Evolutionary conservation across 2,888 invertebrate genomes (phyloP), one percentile per base, ranked within the genome.

Genomic region (Falcaria lacertinaria): DNA sequence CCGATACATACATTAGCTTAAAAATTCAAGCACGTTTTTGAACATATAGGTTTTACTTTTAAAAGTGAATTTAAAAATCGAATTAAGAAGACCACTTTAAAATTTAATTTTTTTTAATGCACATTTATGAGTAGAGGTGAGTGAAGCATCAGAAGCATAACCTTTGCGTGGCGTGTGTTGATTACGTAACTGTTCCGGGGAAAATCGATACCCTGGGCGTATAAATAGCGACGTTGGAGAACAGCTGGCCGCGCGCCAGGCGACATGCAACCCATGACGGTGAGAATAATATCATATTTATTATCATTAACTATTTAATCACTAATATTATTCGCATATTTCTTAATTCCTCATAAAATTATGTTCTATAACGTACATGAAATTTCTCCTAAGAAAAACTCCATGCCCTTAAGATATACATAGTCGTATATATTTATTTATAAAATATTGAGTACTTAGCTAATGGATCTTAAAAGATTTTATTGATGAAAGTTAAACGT

Each of bases 141-240:
- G 71, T 74, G 70, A 59, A 54, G 54, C n/a, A 69, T 53, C 75
- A 75, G 76, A 49, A 77, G 76, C 64, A 59, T 64, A 80, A 82
- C 75, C 60, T 71, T 73, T 57, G 65, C 62, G 69, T 68, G 70
- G 60, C 70, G 80, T 75, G 64, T 69, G 68, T 72, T 54, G 64
- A 72, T 88, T 89, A 83, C 88, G 84, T 84, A 89, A 89, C 80
- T 50, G 77, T 79, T 74, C 81, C 83, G 80, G 82, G 63, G 59
- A 80, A 86, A 83, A 88, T 89, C 88, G 76, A 89, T 89, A 88
- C 69, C 74, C 74, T 71, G 75, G 75, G 76, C 75, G 83, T 86
- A 87, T 85, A 84, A 82, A 88, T 87, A 89, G 83, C 78, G 69
- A 72, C 69, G 72, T 67, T 80, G 75, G 78, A 71, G 72, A 86